Evolutionary conservation across 2,888 invertebrate species (phyloP).

Genomic region (Abscondita cerata): DNA sequence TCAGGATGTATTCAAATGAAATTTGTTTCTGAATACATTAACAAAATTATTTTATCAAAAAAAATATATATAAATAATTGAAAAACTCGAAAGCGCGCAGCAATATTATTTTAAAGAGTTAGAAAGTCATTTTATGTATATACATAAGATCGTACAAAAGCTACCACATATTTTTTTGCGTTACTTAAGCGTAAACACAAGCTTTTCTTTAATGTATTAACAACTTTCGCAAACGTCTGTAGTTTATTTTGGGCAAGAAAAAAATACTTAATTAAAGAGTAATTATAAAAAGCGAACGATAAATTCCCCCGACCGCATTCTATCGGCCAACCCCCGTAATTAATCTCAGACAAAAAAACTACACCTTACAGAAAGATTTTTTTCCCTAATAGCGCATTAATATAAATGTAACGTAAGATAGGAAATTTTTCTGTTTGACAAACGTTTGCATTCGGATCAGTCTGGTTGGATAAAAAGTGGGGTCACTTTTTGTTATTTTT

Average conservation of each 20-base stretch:
- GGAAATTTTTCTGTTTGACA: conserved; percentile 31
- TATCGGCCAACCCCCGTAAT: conserved; percentile 16
- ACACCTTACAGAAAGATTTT: conserved; percentile 4
- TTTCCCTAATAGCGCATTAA: conserved; percentile 22
- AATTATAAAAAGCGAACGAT: background rate
- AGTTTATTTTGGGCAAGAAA: conserved; percentile 7
- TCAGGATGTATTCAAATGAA: background rate
- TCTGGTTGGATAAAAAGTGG: conserved; percentile 22
- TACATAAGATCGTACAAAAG: conserved; percentile 34
- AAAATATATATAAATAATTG: background rate
- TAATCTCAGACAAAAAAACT: conserved; percentile 15
- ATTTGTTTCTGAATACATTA: no score
- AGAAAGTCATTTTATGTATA: conserved; percentile 30
- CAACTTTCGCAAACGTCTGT: conserved; percentile 19
- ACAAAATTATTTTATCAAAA: background rate
- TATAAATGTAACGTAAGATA: conserved; percentile 29
- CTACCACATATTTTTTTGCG: conserved; percentile 32
- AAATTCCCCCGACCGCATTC: conserved; percentile 1
- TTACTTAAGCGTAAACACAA: conserved; percentile 34
- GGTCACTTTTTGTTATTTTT: conserved; percentile 30
- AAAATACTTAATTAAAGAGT: background rate
- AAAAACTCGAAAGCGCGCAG: conserved; percentile 16
- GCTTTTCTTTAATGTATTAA: conserved; percentile 23
- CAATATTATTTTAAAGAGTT: conserved; percentile 30
- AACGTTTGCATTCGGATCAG: conserved; percentile 33